Evolutionary conservation across 2,888 invertebrate genomes (phyloP).

Genomic region (Keiferia lycopersicella): DNA sequence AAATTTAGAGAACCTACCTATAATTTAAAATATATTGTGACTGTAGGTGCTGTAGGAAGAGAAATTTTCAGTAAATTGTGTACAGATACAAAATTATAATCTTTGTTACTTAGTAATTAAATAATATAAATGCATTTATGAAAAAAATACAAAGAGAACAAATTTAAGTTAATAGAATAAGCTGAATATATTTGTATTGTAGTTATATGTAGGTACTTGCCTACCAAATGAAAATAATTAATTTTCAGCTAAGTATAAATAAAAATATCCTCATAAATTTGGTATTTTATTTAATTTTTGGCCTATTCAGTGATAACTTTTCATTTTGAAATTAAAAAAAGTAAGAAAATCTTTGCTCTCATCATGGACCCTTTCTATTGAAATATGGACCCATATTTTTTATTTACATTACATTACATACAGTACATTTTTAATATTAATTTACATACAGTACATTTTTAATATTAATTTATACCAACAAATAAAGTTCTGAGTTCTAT

Average conservation of each 20-base stretch:
- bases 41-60: background rate
- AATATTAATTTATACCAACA: no score
- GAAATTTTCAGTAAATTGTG: background rate
- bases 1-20: no score
- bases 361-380: no score
- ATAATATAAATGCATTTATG: conserved; percentile 8
- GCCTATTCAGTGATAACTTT: background rate
- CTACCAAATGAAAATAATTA: background rate
- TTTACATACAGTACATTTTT: no score
- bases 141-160: background rate
- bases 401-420: no score
- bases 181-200: background rate
- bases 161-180: background rate
- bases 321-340: no score
- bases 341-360: no score
- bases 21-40: background rate
- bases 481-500: no score
- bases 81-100: background rate
- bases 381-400: no score
- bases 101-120: background rate
- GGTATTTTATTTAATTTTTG: background rate
- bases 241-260: background rate
- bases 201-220: background rate
- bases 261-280: background rate
- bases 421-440: no score